Evolutionary conservation across 1,140 invertebrate species (phyloP), one percentile per base, ranked within the genome.

Genomic region (Drosophila lacteicornis): DNA sequence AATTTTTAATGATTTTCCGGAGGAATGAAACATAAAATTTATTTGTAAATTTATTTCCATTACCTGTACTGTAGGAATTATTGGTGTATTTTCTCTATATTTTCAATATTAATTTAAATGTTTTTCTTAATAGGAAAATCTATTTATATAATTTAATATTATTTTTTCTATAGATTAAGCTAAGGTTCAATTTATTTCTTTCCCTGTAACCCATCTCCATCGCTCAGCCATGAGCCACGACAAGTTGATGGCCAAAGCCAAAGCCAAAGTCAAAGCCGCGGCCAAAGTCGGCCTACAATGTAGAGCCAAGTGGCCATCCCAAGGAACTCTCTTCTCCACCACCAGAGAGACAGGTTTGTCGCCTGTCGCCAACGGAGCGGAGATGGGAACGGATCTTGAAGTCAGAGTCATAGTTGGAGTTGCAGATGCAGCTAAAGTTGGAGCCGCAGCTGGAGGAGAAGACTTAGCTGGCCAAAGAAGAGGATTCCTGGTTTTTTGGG

Each of bases 281-380:
- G 30, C 46, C 68, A 51, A 70, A 60, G 70, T 60, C 70, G 55
- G 73, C 55, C 75, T 47, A 73, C 82, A 87, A 87, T 77, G 83
- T 87, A 80, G 83, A 82, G 83, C 76, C 83, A 87, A 86, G 73
- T 71, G 84, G 70, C 83, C 33, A 36, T 80, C 66, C 55, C 46
- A 62, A 56, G 69, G 61, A 67, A 58, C 56, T 57, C 66, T 49
- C 46, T 36, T 65, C 65, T 42, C 30, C 27, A 55, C 30, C 40
- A 42, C 42, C 71, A 83, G 84, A 88, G 84, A 88, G 84, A 88
- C 84, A 88, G 84, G 84, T 87, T 87, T 87, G 60, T 74, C 68
- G 75, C 75, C 75, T 70, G 73, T 77, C 57, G 71, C 61, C 75
- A 57, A 57, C 55, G 63, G 40, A 63, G 67, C 25, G 62, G 62